Base-by-base conservation (phyloP, 2,113 vertebrate species). In the Pedetes capensis region DNA sequence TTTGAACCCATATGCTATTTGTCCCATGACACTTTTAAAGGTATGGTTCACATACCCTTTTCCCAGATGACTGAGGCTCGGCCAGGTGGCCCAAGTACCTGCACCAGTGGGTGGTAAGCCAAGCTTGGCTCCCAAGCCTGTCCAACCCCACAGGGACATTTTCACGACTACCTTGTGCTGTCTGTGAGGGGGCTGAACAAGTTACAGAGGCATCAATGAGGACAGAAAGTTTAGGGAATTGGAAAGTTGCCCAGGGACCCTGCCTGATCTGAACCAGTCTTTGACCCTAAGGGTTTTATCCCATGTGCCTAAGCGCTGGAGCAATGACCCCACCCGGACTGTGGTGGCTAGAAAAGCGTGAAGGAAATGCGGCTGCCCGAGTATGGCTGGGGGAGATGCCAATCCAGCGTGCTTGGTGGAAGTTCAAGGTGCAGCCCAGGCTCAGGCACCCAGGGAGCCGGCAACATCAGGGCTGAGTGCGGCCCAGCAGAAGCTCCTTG, bases 401-500 rank as follows among this genome's bases (percentile, higher is more conserved):
- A 18, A 23, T 32, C 39, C 14, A 6, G 11, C 2, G 47, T 2
- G 34, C 0, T 1, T 2, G 34, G 6, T 17, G 25, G 69, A 14
- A 47, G 25, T 32, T 14, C 2, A 1, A 22, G 74, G 68, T 17
- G 20, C 5, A 2, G 87, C 8, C 4, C 3, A 37, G 72, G 42
- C 59, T 49, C 2, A 2, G 66, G 61, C 16, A 23, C 47, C 66
- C 22, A 8, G 74, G 75, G 4, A 22, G 37, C 49, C 34, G 8
- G 10, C n/a, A n/a, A 55, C 6, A 23, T 64, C 12, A 1, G 55
- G 47, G 12, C 22, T 2, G 18, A 34, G 49, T 25, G 59, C 51
- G 78, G 51, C 39, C 44, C 57, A 22, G 84, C n/a, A 25, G 61
- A 61, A 39, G 57, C 34, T 29, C 71, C 37, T 44, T 0, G 0